Evolutionary conservation across 1,140 invertebrate genomes (phyloP).

Genomic region (Hermatobates lingyangjiaoensis): DNA sequence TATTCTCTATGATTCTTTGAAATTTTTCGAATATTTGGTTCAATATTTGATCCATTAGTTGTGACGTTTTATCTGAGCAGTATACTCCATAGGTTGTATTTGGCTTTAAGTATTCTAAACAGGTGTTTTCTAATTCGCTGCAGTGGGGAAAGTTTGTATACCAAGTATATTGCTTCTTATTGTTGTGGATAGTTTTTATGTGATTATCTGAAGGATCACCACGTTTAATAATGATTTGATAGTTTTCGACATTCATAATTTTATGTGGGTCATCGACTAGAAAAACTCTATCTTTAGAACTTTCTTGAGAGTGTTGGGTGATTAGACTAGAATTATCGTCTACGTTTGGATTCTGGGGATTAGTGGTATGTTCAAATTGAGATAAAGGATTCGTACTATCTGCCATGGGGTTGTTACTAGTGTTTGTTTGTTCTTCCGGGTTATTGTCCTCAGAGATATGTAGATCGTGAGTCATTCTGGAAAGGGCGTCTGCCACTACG

Average conservation of each 20-base stretch:
- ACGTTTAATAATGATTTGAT: not conserved
- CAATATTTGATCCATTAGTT: conserved; percentile 1
- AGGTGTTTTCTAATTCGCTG: not conserved
- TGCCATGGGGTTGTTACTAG: no score
- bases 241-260: not conserved
- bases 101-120: conserved; percentile 1
- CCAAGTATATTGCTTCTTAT: not conserved
- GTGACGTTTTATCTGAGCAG: not conserved
- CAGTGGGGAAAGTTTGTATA: not conserved
- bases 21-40: not conserved
- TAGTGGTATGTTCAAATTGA: no score
- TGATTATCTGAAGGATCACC: not conserved
- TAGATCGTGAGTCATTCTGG: not conserved
- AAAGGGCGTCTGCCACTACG: conserved; percentile 17
- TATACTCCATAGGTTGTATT: conserved; percentile 5
- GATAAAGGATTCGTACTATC: no score
- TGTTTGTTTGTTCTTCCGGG: no score
- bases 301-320: not conserved
- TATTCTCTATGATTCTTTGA: not conserved
- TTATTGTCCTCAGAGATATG: no score
- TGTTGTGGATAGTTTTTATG: not conserved
- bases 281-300: not conserved
- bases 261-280: not conserved
- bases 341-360: not conserved
- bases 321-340: not conserved